Evolutionary conservation across 2,888 invertebrate species (phyloP).

Genomic region (Brachylomia viminalis): DNA sequence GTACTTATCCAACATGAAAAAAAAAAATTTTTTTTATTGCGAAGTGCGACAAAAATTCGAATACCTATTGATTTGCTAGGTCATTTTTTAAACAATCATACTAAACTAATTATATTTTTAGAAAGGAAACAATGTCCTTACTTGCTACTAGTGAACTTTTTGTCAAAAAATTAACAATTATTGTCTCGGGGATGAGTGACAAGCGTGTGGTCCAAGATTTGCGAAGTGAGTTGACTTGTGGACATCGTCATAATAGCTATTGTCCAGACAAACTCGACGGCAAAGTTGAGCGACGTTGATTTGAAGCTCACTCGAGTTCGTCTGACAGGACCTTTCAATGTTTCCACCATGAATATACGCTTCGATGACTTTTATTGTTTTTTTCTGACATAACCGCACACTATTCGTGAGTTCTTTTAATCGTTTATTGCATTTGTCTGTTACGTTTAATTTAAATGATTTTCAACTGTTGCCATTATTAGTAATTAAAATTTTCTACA

Average conservation of each 20-base stretch:
- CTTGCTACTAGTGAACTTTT: constrained; percentile 50
- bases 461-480: not conserved
- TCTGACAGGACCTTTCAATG: constrained; percentile 42
- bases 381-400: constrained; percentile 25
- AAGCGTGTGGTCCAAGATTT: constrained; percentile 77
- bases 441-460: constrained; percentile 4
- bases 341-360: constrained; percentile 15
- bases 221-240: constrained; percentile 68
- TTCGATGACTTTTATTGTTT: constrained; percentile 18
- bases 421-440: not conserved
- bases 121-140: constrained; percentile 38
- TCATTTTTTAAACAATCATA: constrained; percentile 3
- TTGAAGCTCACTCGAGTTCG: constrained; percentile 37
- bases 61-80: not conserved
- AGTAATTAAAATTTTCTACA: not conserved
- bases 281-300: constrained; percentile 69
- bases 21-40: not conserved
- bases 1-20: too few species aligned
- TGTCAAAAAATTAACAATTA: constrained; percentile 69
- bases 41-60: not conserved
- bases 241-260: constrained; percentile 72
- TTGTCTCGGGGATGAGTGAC: constrained; percentile 77
- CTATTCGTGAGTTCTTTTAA: constrained; percentile 14
- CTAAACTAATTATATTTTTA: constrained; percentile 1
- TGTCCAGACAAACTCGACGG: constrained; percentile 68